A percentile compares a stretch with the other conserved stretches of the same genome.
phyloP scores from a whole-genome alignment of 1,140 invertebrate species.

The Tetragonula clypearis region DNA sequence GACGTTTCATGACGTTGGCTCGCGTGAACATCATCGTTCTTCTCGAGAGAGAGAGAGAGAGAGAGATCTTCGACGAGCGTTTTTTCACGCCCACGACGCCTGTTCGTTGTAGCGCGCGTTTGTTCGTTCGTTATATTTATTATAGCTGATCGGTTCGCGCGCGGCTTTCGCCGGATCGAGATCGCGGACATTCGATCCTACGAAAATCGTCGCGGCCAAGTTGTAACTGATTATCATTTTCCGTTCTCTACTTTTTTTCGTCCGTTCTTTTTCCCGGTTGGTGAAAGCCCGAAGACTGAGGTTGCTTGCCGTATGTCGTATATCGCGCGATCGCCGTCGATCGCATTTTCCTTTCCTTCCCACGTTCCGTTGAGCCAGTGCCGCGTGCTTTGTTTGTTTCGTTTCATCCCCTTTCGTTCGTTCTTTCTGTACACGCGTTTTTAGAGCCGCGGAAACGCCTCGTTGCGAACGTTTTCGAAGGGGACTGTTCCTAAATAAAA shows the following conservation, averaged over 20 bases:
- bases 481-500: conserved; percentile 81
- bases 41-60: no score
- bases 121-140: conserved; percentile 79
- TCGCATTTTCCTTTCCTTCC: conserved; percentile 60
- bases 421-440: background rate
- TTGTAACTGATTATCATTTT: conserved; percentile 17
- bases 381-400: conserved; percentile 13
- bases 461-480: conserved; percentile 80
- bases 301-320: conserved; percentile 58
- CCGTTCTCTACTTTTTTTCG: conserved; percentile 65
- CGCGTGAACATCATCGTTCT: background rate
- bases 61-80: conserved; percentile 56
- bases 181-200: conserved; percentile 44
- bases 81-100: conserved; percentile 47
- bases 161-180: conserved; percentile 70
- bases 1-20: background rate
- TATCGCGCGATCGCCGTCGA: conserved; percentile 37
- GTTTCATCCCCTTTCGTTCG: conserved; percentile 62
- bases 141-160: conserved; percentile 51
- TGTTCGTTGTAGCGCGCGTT: conserved; percentile 67
- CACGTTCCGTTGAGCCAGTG: conserved; percentile 55
- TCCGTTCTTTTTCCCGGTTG: conserved; percentile 68
- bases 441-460: conserved; percentile 41
- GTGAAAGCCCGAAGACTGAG: conserved; percentile 78
- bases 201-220: conserved; percentile 64